Percentiles rank a stretch among this genome's conserved stretches.
Conservation (phyloP, 2,888 invertebrate species). For the Hetaerina titia region DNA sequence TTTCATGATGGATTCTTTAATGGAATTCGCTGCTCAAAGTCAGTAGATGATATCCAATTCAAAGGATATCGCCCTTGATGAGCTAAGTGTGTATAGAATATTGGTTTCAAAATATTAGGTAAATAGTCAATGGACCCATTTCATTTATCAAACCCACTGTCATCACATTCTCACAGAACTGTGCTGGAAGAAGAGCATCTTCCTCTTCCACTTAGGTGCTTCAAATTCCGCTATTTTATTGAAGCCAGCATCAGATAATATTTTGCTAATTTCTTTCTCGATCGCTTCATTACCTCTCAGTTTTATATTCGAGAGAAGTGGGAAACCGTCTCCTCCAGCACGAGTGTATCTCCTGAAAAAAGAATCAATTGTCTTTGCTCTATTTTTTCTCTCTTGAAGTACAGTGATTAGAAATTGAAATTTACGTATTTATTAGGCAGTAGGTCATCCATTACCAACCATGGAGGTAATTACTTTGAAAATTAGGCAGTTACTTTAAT, state of each 20-base stretch:
- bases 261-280: constrained; percentile 81
- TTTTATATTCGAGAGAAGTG: constrained; percentile 80
- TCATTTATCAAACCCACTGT: background rate
- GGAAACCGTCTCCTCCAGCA: constrained; percentile 81
- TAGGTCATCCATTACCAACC: too few relatives aligned
- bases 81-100: too few relatives aligned
- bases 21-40: too few relatives aligned
- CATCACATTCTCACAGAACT: background rate
- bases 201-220: constrained; percentile 85
- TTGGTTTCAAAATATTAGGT: too few relatives aligned
- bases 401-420: too few relatives aligned
- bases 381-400: too few relatives aligned
- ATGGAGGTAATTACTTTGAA: too few relatives aligned
- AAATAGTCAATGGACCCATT: background rate
- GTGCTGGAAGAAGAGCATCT: constrained; percentile 82
- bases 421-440: too few relatives aligned
- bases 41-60: too few relatives aligned
- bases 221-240: constrained; percentile 80
- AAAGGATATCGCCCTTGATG: too few relatives aligned
- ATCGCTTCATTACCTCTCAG: constrained; percentile 80
- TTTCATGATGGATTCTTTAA: too few relatives aligned
- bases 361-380: background rate
- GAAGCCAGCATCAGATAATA: constrained; percentile 78
- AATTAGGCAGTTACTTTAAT: too few relatives aligned
- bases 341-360: constrained; percentile 73